Conservation (phyloP, 2,797 vertebrate genomes). For the Helostoma temminkii region DNA sequence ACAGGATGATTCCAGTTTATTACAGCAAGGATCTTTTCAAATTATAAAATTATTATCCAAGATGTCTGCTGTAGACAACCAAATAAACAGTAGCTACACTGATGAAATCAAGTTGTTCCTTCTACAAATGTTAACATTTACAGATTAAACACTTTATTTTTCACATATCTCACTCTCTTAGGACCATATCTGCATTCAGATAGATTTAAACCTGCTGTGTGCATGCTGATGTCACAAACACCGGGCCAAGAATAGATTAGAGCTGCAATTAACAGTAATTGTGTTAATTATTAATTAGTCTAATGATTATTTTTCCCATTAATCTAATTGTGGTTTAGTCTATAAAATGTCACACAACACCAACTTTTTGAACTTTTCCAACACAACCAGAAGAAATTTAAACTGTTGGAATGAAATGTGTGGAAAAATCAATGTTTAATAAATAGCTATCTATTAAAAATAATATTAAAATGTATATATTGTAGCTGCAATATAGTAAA, state of each 20-base stretch:
- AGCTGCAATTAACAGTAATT: not conserved
- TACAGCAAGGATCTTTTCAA: not conserved
- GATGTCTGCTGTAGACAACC: too few species aligned
- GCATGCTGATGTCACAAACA: not conserved
- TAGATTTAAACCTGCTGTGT: not conserved
- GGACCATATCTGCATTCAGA: too few species aligned
- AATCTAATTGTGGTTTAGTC: not conserved
- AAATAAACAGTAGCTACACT: not conserved
- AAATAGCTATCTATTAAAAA: too few species aligned
- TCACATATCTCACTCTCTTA: not conserved
- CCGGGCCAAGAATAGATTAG: not conserved
- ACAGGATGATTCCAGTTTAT: not conserved
- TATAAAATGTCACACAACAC: not conserved
- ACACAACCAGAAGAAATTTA: too few species aligned
- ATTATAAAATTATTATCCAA: too few species aligned
- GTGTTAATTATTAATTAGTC: not conserved
- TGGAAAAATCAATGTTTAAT: too few species aligned
- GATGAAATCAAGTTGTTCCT: not conserved
- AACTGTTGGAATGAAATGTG: too few species aligned
- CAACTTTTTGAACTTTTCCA: too few species aligned
- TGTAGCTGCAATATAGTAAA: conserved; percentile 7
- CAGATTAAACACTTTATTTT: not conserved
- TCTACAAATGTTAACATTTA: not conserved
- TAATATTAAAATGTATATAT: too few species aligned
- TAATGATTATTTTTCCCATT: too few species aligned